phyloP scores from a whole-genome alignment of 2,113 vertebrate genomes.

The Oreotragus oreotragus region DNA sequence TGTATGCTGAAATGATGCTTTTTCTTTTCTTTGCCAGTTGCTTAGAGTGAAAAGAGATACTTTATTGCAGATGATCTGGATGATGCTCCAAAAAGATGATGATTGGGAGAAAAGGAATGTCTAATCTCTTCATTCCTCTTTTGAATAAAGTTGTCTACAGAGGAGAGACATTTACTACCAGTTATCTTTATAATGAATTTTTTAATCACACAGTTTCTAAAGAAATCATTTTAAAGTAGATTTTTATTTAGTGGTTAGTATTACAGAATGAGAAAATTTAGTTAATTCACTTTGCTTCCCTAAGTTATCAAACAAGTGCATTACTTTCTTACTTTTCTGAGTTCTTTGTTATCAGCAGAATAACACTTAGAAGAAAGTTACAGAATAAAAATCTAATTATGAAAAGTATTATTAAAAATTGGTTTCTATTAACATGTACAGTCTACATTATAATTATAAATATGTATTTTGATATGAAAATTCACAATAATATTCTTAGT shows the following conservation, averaged over 20 bases:
- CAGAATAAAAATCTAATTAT: conserved; percentile 56
- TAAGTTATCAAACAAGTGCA: background rate
- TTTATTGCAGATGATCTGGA: background rate
- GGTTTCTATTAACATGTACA: conserved; percentile 35
- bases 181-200: background rate
- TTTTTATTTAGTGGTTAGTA: conserved; percentile 29
- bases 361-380: conserved; percentile 24
- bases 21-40: background rate
- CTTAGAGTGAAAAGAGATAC: background rate
- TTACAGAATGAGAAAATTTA: conserved; percentile 4
- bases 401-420: conserved; percentile 37
- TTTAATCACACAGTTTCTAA: background rate
- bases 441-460: conserved; percentile 43
- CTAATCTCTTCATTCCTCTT: background rate
- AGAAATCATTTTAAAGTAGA: background rate
- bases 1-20: background rate
- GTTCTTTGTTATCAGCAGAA: conserved; percentile 37
- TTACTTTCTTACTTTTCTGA: conserved; percentile 9
- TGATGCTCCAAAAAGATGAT: background rate
- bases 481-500: conserved; percentile 35
- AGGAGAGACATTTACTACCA: background rate
- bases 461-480: conserved; percentile 37
- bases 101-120: background rate
- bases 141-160: background rate
- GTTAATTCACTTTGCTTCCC: background rate